These are phyloP conservation scores for Trichomalopsis sarcophagae DNA, from an alignment of 1,140 invertebrate genomes.

Conservation along the genomic window DNA sequence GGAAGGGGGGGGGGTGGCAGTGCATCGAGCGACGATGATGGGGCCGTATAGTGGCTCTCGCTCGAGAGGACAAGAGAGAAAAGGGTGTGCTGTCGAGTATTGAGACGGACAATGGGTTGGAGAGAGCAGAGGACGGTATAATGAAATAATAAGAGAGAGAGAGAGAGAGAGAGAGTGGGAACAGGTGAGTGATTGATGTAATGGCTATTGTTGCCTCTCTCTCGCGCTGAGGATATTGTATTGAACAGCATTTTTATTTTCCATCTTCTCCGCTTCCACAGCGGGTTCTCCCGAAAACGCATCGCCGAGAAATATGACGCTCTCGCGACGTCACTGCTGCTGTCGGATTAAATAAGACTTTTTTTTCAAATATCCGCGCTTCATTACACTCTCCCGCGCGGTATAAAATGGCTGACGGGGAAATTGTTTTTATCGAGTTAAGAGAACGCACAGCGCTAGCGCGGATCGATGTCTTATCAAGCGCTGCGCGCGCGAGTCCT, in stretches of 20 bases:
- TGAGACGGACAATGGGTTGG: neutral
- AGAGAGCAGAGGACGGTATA: neutral
- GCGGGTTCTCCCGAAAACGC: neutral
- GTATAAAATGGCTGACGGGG: constrained; percentile 14
- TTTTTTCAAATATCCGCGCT: neutral
- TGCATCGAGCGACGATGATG: neutral
- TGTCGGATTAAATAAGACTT: neutral
- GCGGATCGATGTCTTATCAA: constrained; percentile 26
- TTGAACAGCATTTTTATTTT: neutral
- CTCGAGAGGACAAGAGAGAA: neutral
- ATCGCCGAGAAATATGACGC: neutral
- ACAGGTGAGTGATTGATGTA: neutral
- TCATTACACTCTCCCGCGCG: neutral
- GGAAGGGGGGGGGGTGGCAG: neutral
- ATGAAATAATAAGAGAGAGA: neutral
- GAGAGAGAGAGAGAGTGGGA: neutral
- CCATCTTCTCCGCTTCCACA: neutral
- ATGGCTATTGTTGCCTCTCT: neutral
- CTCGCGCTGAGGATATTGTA: neutral
- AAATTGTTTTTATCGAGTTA: constrained; percentile 24
- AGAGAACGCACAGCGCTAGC: neutral
- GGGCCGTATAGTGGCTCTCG: too few relatives aligned
- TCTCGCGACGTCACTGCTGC: neutral
- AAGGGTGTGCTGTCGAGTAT: neutral
- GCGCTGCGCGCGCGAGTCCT: neutral